phyloP scores from a whole-genome alignment of 2,888 invertebrate genomes.

The Drosophila dives region DNA sequence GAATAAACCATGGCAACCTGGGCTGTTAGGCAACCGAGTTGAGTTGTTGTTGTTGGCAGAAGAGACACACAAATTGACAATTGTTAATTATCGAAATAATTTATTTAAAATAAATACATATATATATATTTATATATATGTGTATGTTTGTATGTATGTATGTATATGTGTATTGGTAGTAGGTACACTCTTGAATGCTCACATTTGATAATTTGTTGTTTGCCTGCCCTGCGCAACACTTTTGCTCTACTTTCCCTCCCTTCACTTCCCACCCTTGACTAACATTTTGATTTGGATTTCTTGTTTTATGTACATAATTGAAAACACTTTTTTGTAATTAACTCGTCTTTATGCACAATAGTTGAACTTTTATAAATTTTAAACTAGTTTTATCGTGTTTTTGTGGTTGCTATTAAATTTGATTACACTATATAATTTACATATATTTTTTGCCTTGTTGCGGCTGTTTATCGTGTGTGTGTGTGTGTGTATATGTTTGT shows the following conservation, averaged over 20 bases:
- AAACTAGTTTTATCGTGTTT: slow-evolving; percentile 47
- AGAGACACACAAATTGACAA: background rate
- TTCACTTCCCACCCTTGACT: background rate
- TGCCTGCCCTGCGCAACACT: background rate
- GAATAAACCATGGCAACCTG: slow-evolving; percentile 70
- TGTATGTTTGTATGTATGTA: slow-evolving; percentile 34
- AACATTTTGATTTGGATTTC: slow-evolving; percentile 29
- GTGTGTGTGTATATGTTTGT: background rate
- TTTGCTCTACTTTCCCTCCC: background rate
- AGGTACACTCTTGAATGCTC: slow-evolving; percentile 69
- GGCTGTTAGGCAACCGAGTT: slow-evolving; percentile 53
- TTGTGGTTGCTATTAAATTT: slow-evolving; percentile 47
- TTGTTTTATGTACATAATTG: slow-evolving; percentile 17
- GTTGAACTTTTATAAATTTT: slow-evolving; percentile 61
- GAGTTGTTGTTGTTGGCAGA: background rate
- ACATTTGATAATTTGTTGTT: slow-evolving; percentile 59
- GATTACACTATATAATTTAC: slow-evolving; percentile 41
- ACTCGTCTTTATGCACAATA: slow-evolving; percentile 50
- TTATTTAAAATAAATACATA: slow-evolving; percentile 76
- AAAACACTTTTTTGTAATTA: slow-evolving; percentile 46
- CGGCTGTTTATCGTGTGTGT: slow-evolving; percentile 7
- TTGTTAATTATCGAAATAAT: slow-evolving; percentile 69
- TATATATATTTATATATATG: slow-evolving; percentile 59
- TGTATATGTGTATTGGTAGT: slow-evolving; percentile 54
- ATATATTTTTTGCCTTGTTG: slow-evolving; percentile 31